Base-by-base conservation (phyloP, 2,888 invertebrate species). In the Andrena flavipes region DNA sequence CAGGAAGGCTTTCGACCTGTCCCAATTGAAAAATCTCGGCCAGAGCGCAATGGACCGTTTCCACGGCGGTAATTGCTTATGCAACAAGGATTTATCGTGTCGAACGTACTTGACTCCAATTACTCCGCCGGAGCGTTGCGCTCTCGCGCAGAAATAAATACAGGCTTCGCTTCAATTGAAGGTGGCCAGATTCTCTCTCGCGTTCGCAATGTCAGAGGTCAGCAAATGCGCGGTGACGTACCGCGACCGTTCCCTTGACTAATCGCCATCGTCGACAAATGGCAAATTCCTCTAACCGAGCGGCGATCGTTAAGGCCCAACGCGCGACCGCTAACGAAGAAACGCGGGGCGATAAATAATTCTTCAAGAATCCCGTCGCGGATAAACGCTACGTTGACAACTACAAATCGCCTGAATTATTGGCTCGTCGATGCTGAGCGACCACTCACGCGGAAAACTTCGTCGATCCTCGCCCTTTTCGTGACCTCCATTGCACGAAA, bases 11-110 rank as follows among this genome's bases (percentile, higher is more conserved):
- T 81, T 56, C 49, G 74, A 77, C 59, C 77, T 30, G 33, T 48
- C 29, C 26, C 72, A 59, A 84, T 86, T 81, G 49, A 73, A 80
- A 74, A 77, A 75, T 78, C 72, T 63, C 80, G 8, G 42, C 49
- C 65, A 42, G 5, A 42, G 35, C 69, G 69, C 65, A 83, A 68
- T 60, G 69, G 20, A 42, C 35, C 82, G 59, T 54, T 70, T 80
- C 62, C 48, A 59, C 51, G 56, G 56, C 56, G 23, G 70, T 84
- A 82, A 82, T 76, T 80, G 74, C 79, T 85, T 86, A 76, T 70
- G 83, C 81, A 86, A 87, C 80, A 76, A 88, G 83, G 76, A 88
- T 87, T 88, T 88, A 88, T 87, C 84, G 84, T 60, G 77, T 77
- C 70, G 83, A 81, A 69, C 73, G 73, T 76, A 85, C 82, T 87